Conservation (phyloP, 2,888 invertebrate species). For the Pocota personata region DNA sequence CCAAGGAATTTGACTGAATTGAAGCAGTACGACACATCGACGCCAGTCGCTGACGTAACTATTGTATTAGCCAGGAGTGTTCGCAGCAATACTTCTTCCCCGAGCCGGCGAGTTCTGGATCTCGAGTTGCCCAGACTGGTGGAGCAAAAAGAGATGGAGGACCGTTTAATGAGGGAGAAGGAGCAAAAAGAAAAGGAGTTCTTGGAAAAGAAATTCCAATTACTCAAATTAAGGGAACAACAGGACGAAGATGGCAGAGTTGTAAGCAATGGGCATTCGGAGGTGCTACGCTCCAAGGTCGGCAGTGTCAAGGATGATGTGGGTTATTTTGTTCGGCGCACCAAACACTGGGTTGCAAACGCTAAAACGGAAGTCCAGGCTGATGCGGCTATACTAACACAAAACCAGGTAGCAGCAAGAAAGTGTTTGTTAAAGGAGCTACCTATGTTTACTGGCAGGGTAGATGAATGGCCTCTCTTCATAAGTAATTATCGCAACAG, state of each 20-base stretch:
- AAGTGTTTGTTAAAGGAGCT: constrained; percentile 49
- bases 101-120: background rate
- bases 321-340: background rate
- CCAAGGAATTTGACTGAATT: too few species aligned
- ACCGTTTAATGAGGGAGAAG: too few species aligned
- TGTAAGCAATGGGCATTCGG: background rate
- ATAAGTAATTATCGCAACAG: too few species aligned
- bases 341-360: background rate
- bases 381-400: background rate
- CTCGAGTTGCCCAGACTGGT: background rate
- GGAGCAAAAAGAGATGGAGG: too few species aligned
- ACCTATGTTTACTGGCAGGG: too few species aligned
- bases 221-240: background rate
- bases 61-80: too few species aligned
- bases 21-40: too few species aligned
- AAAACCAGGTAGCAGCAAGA: constrained; percentile 49
- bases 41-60: too few species aligned
- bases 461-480: too few species aligned
- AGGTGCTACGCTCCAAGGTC: background rate
- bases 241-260: background rate
- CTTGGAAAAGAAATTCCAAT: background rate
- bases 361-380: background rate
- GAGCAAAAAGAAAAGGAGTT: too few species aligned
- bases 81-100: background rate
- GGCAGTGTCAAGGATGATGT: background rate